Percentiles rank a stretch among this genome's conserved stretches.
phyloP scores from a whole-genome alignment of 2,797 vertebrate species.

The Poeciliopsis presidionis region DNA sequence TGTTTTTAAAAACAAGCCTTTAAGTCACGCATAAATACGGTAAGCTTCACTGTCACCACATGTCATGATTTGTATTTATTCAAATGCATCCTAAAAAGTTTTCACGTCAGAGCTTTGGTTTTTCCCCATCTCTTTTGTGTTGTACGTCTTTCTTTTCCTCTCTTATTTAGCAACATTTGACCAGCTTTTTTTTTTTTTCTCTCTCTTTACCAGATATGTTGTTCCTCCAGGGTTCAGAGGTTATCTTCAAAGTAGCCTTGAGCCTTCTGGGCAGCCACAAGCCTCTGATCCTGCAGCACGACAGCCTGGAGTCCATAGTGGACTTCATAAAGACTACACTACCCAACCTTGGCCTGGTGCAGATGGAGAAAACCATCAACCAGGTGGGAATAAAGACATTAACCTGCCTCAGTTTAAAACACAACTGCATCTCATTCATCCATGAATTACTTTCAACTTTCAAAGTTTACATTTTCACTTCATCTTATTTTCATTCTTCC shows the following conservation, averaged over 20 bases:
- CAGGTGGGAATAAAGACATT: conserved; percentile 83
- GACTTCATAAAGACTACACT: conserved; percentile 98
- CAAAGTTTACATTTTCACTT: not conserved
- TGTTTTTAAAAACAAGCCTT: conserved; percentile 14
- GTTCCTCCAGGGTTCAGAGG: conserved; percentile 95
- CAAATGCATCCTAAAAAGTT: conserved; percentile 2
- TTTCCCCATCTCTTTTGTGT: not conserved
- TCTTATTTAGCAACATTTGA: not conserved
- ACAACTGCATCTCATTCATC: not conserved
- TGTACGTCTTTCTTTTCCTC: not conserved
- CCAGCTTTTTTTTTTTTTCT: conserved; percentile 9
- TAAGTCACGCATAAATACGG: conserved; percentile 29
- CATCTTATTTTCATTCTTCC: not conserved
- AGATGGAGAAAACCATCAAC: conserved; percentile 99
- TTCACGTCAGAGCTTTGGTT: not conserved
- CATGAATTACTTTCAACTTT: not conserved
- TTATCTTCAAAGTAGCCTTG: conserved; percentile 96
- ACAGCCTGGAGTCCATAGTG: conserved; percentile 95
- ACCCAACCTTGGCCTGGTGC: conserved; percentile 95
- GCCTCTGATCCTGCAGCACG: conserved; percentile 95
- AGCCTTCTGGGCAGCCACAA: conserved; percentile 97
- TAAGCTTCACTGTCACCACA: conserved; percentile 17
- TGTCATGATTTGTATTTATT: conserved; percentile 24
- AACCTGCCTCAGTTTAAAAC: not conserved
- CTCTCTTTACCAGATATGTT: conserved; percentile 87